Base-by-base conservation (phyloP, 1,140 invertebrate species). In the Drosophila repleta region DNA sequence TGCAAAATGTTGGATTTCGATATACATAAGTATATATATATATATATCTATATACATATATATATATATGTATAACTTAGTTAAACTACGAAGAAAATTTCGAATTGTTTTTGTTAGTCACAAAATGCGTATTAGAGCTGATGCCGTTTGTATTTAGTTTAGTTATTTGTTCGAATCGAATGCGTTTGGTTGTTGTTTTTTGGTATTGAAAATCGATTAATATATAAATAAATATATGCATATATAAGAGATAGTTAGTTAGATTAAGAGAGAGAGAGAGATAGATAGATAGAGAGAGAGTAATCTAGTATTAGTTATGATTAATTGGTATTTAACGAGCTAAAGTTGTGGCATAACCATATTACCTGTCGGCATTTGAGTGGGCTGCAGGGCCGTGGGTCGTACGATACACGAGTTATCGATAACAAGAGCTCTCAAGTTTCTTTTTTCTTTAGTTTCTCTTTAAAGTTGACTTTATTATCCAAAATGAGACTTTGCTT, bases 401-500 rank as follows among this genome's bases (percentile, higher is more conserved):
- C 15, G 13, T 15, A 15, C 39, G 39, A 41, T 41, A 32, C n/a
- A 41, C 13, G 6, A 43, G 6, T 43, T 43, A 43, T 70, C 67
- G 53, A 64, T 46, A 24, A 65, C 61, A 79, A 63, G 49, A 67
- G 15, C 15, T 46, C 32, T 69, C 63, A 49, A 46, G 52, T 72
- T 71, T 57, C 83, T 72, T 66, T 52, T 82, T 58, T 10, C n/a
- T n/a, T n/a, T n/a, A n/a, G n/a, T n/a, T n/a, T n/a, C n/a, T n/a
- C n/a, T 11, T 79, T 83, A 65, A 84, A 84, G 67, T 73, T 83
- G 51, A 79, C 74, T 85, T 85, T 85, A 85, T 85, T 77, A 78
- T 76, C 77, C 77, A 69, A 80, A 87, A 78, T 87, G 77, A 87
- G 35, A 37, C 41, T 62, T 35, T n/a, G 18, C 6, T 32, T 76